Conservation (phyloP, 2,797 vertebrate genomes). For the Gallinago stenura region DNA sequence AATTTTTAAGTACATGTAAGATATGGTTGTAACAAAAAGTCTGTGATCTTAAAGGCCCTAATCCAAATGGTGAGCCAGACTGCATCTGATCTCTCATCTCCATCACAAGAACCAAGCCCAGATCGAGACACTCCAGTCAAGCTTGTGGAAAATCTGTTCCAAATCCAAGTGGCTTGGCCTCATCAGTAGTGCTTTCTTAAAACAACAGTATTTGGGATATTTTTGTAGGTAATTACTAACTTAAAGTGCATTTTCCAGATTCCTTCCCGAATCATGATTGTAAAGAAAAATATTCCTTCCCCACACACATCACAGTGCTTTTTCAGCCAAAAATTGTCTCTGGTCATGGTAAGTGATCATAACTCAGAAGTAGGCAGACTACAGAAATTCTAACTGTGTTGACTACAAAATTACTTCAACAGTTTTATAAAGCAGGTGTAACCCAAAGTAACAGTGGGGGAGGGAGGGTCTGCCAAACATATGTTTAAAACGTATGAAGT, state of each 20-base stretch:
- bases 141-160: neutral
- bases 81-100: neutral
- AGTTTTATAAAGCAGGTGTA: slow-evolving; percentile 5
- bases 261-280: neutral
- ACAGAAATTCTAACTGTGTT: neutral
- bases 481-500: neutral
- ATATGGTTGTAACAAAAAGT: neutral
- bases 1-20: neutral
- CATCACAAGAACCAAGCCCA: neutral
- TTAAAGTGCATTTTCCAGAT: neutral
- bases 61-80: neutral
- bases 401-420: neutral
- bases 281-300: neutral
- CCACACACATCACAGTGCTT: neutral
- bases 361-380: slow-evolving; percentile 14
- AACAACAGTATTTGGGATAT: neutral
- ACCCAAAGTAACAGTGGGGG: neutral
- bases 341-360: neutral
- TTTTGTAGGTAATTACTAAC: slow-evolving; percentile 6
- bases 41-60: neutral
- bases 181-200: neutral
- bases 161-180: neutral
- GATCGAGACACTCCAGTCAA: neutral
- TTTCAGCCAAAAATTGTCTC: slow-evolving; percentile 27
- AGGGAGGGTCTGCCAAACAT: neutral